phyloP scores from a whole-genome alignment of 2,888 invertebrate genomes.

The Mesorhabditis belari region DNA sequence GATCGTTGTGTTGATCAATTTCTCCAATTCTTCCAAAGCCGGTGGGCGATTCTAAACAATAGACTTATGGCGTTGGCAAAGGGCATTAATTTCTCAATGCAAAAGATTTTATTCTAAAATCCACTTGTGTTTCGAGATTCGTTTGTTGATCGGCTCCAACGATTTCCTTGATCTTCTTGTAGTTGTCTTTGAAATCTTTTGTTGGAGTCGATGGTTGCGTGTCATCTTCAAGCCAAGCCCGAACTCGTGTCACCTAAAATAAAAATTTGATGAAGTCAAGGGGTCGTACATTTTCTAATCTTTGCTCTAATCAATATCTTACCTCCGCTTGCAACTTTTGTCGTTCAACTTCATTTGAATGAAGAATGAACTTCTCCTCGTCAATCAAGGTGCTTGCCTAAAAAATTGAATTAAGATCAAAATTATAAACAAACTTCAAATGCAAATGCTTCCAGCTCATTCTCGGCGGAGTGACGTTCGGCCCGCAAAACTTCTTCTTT shows the following conservation, averaged over 20 bases:
- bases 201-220: constrained; percentile 72
- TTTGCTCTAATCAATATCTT: not conserved
- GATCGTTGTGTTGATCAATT: constrained; percentile 78
- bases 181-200: constrained; percentile 54
- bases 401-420: constrained; percentile 76
- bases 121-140: constrained; percentile 16
- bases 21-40: constrained; percentile 61
- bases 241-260: constrained; percentile 9
- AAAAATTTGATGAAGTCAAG: not conserved
- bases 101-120: not conserved
- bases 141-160: constrained; percentile 26
- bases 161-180: constrained; percentile 23
- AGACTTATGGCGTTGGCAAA: not conserved
- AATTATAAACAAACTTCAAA: constrained; percentile 66
- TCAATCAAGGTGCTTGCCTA: constrained; percentile 72
- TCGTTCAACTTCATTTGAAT: constrained; percentile 66
- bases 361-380: constrained; percentile 66
- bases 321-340: constrained; percentile 62
- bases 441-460: constrained; percentile 86
- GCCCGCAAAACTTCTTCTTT: constrained; percentile 65
- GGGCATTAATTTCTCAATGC: not conserved
- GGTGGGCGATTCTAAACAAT: not conserved
- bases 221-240: constrained; percentile 87
- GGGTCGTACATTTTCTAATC: not conserved
- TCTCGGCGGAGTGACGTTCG: constrained; percentile 76